Conservation (phyloP, 2,888 invertebrate genomes). For the Lapara coniferarum region DNA sequence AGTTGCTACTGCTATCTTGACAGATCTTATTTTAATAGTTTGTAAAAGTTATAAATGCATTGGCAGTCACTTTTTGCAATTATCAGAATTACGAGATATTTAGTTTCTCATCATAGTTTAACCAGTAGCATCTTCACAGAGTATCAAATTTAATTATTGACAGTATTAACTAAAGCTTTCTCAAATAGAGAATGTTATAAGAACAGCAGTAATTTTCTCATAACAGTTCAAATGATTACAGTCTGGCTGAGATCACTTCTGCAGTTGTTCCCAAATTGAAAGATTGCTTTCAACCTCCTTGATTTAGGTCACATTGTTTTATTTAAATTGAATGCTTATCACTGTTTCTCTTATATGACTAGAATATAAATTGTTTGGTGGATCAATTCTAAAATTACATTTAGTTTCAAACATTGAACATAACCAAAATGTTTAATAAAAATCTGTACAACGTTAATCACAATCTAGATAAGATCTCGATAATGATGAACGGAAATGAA, state of each 20-base stretch:
- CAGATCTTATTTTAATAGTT: constrained; percentile 7
- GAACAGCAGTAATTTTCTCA: constrained; percentile 17
- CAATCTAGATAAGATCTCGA: neutral
- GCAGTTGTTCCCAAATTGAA: constrained; percentile 13
- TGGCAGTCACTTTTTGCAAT: neutral
- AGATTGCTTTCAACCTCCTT: constrained; percentile 17
- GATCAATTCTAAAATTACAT: neutral
- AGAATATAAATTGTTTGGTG: neutral
- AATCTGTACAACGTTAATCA: neutral
- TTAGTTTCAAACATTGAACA: neutral
- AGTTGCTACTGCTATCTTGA: no score
- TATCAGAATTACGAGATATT: neutral
- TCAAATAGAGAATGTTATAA: neutral
- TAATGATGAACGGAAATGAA: constrained; percentile 3
- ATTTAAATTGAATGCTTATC: neutral
- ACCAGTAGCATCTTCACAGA: neutral
- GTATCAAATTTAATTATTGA: neutral
- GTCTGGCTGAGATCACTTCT: constrained; percentile 18
- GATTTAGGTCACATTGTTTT: constrained; percentile 13
- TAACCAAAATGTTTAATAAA: constrained; percentile 1
- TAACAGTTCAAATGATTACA: constrained; percentile 18
- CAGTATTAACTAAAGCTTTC: constrained; percentile 3
- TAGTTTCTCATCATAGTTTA: constrained; percentile 13
- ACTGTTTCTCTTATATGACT: neutral
- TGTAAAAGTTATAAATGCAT: no score